phyloP scores from a whole-genome alignment of 2,888 invertebrate genomes.

The Lutraria lutraria region DNA sequence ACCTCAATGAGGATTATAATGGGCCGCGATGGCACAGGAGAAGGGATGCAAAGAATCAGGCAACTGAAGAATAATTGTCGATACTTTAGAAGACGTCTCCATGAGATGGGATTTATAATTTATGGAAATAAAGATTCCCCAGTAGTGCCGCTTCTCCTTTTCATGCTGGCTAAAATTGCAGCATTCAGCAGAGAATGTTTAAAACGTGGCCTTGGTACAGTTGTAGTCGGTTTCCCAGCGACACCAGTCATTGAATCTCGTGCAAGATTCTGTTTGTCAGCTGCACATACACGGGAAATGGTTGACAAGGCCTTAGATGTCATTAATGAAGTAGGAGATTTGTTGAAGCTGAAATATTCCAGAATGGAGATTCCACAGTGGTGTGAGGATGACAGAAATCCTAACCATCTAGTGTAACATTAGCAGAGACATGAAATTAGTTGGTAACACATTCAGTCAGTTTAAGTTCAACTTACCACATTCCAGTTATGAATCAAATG shows the following conservation, averaged over 20 bases:
- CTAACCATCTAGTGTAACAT: slow-evolving; percentile 41
- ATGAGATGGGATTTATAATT: slow-evolving; percentile 95
- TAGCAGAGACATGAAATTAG: not conserved
- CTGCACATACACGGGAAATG: slow-evolving; percentile 97
- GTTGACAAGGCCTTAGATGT: slow-evolving; percentile 90
- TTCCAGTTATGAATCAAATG: not conserved
- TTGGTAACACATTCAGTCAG: not conserved
- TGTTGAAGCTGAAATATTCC: slow-evolving; percentile 92
- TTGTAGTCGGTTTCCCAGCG: slow-evolving; percentile 99
- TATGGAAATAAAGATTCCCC: slow-evolving; percentile 98
- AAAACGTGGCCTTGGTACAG: slow-evolving; percentile 94
- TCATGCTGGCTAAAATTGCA: slow-evolving; percentile 88
- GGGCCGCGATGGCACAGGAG: slow-evolving; percentile 93
- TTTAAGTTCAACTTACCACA: not conserved
- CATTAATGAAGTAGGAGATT: slow-evolving; percentile 91
- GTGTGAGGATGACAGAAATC: slow-evolving; percentile 73
- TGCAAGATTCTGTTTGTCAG: slow-evolving; percentile 94
- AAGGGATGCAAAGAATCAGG: slow-evolving; percentile 89
- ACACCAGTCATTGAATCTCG: slow-evolving; percentile 97
- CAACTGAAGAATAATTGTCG: slow-evolving; percentile 93
- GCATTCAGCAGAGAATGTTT: slow-evolving; percentile 95
- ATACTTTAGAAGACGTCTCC: slow-evolving; percentile 93
- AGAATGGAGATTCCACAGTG: slow-evolving; percentile 66
- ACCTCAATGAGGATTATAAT: slow-evolving; percentile 95
- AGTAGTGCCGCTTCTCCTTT: slow-evolving; percentile 97